phyloP scores from a whole-genome alignment of 2,113 vertebrate genomes.

The Tachuris rubrigastra region DNA sequence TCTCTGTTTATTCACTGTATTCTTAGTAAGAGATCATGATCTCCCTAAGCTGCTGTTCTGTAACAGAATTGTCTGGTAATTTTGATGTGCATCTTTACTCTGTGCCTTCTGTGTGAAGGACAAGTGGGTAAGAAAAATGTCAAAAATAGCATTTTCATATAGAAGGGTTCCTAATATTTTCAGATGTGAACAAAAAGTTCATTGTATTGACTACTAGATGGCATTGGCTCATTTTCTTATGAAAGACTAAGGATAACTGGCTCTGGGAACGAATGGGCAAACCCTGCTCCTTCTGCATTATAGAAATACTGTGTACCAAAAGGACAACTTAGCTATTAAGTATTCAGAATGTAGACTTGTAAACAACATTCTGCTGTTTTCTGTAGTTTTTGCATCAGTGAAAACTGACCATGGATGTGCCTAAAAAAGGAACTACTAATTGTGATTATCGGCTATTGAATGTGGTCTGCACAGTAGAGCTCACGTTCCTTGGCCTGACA shows the following conservation, averaged over 20 bases:
- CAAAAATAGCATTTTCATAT: neutral
- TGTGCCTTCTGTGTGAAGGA: neutral
- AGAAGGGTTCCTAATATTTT: neutral
- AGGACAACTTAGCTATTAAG: neutral
- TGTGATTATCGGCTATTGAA: accelerated
- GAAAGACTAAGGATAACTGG: neutral
- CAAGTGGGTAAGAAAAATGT: neutral
- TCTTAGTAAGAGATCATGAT: neutral
- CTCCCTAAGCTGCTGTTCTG: neutral
- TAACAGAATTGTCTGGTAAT: neutral
- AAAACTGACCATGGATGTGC: neutral
- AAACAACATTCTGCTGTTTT: neutral
- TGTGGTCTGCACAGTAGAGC: neutral
- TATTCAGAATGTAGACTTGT: neutral
- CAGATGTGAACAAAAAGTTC: neutral
- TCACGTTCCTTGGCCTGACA: neutral
- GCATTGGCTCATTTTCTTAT: neutral
- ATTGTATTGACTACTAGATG: neutral
- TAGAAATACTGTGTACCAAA: neutral
- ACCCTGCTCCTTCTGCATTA: neutral
- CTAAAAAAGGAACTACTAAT: neutral
- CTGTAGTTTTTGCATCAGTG: neutral
- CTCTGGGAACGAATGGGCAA: neutral
- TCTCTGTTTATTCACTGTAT: neutral
- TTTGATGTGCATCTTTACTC: neutral